Evolutionary conservation across 2,113 vertebrate genomes (phyloP).

Genomic region (Etia nguti): DNA sequence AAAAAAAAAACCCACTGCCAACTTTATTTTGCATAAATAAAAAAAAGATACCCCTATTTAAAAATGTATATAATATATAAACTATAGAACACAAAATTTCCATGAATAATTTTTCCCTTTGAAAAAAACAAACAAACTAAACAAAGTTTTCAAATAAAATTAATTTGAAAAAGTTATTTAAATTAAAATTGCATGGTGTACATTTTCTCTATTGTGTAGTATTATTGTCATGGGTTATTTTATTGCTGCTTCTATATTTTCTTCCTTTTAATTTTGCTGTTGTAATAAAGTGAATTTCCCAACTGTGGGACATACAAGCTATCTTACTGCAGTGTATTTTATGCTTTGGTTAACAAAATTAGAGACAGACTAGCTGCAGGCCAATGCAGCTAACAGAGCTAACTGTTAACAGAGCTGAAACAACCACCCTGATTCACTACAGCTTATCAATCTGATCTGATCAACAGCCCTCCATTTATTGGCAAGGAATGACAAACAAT

Average conservation of each 20-base stretch:
- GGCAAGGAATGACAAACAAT: neutral
- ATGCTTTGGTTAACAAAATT: neutral
- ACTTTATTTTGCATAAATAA: neutral
- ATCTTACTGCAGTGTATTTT: neutral
- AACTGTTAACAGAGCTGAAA: neutral
- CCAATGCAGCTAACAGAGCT: neutral
- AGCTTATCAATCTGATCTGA: neutral
- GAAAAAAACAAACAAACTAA: neutral
- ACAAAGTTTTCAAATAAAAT: neutral
- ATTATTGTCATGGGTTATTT: neutral
- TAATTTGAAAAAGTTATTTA: neutral
- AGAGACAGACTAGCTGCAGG: neutral
- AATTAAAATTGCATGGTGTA: neutral
- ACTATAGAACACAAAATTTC: neutral
- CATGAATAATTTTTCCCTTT: neutral
- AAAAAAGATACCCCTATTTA: neutral
- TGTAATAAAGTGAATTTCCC: neutral
- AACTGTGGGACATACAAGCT: neutral
- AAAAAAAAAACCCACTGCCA: fast-evolving
- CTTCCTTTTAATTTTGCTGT: neutral
- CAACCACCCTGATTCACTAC: neutral
- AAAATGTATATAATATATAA: neutral
- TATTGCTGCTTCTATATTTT: neutral
- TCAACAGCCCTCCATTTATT: neutral
- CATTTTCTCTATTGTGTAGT: neutral